These are phyloP conservation scores for Danio rerio DNA, from an alignment of 2,113 vertebrate genomes.

Conservation along the genomic window DNA sequence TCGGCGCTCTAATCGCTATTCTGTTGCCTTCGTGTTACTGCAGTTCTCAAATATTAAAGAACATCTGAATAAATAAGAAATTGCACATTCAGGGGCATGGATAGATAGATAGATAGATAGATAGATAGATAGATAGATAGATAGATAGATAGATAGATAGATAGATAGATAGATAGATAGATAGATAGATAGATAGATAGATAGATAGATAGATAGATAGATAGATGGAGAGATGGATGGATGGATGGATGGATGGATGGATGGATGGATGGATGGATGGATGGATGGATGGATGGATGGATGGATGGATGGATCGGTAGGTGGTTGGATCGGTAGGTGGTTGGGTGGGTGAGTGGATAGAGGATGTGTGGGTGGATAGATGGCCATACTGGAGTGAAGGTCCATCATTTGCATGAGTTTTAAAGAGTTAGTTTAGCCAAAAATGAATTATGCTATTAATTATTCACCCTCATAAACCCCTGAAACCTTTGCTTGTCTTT, in stretches of 20 bases:
- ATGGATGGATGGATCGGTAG: neutral
- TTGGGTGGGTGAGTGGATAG: neutral
- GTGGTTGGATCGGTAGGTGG: neutral
- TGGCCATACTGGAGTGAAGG: too few relatives aligned
- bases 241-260: neutral
- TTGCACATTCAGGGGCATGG: neutral
- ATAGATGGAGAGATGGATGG: neutral
- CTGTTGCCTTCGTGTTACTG: neutral
- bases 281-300: neutral
- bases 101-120: neutral
- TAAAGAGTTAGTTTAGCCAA: too few relatives aligned
- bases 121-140: neutral
- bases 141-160: neutral
- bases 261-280: neutral
- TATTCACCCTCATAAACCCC: too few relatives aligned
- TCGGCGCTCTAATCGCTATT: slow-evolving; percentile 3
- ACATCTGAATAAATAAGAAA: neutral
- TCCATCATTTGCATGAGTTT: too few relatives aligned
- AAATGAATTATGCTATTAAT: too few relatives aligned
- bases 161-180: neutral
- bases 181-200: neutral
- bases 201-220: neutral
- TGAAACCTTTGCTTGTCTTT: too few relatives aligned
- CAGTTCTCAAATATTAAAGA: slow-evolving; percentile 14
- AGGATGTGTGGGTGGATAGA: neutral